These are phyloP conservation scores for Tetropium fuscum DNA, from an alignment of 2,888 invertebrate genomes.

Conservation along the genomic window DNA sequence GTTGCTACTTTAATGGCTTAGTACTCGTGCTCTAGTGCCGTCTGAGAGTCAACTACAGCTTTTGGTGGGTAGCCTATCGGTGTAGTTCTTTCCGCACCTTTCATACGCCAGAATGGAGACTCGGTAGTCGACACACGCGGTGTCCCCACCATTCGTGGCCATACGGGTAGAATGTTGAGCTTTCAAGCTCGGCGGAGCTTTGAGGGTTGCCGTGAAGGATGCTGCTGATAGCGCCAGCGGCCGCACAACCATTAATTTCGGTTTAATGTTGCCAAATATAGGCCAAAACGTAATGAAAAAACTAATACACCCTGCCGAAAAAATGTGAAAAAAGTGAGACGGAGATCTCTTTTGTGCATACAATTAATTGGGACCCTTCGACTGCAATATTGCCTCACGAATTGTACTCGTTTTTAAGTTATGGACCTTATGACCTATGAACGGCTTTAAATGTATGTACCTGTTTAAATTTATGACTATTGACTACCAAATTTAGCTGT, in stretches of 20 bases:
- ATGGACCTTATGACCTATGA: too few relatives aligned
- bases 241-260: neutral
- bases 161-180: neutral
- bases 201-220: constrained; percentile 14
- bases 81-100: constrained; percentile 1
- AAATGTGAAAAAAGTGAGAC: too few relatives aligned
- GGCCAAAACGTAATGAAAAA: too few relatives aligned
- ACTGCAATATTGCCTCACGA: too few relatives aligned
- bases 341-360: too few relatives aligned
- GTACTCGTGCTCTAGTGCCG: constrained; percentile 17
- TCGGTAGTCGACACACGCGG: constrained; percentile 6
- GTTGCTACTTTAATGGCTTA: constrained; percentile 14
- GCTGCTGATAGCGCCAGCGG: constrained; percentile 7
- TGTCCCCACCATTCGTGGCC: constrained; percentile 7
- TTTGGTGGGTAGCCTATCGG: constrained; percentile 6
- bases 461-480: too few relatives aligned
- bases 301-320: too few relatives aligned
- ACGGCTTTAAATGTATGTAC: too few relatives aligned
- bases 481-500: too few relatives aligned
- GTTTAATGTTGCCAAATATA: too few relatives aligned
- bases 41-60: constrained; percentile 6
- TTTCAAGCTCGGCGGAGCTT: neutral
- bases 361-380: too few relatives aligned
- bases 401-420: too few relatives aligned
- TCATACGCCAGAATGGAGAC: constrained; percentile 5